phyloP scores from a whole-genome alignment of 2,888 invertebrate genomes.

The Ecdyonurus torrentis region DNA sequence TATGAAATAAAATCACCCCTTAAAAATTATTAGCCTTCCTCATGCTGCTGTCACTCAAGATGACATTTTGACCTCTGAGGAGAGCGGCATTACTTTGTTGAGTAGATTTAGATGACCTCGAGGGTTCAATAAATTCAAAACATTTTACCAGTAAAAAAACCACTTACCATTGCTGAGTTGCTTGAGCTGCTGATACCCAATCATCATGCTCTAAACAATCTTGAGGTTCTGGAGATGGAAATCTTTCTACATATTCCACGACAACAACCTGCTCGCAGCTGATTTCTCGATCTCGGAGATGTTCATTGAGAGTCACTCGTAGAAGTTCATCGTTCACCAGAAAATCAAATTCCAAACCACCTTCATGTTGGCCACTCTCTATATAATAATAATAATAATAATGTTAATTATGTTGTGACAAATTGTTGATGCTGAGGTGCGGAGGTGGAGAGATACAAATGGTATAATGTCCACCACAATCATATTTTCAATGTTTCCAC shows the following conservation, averaged over 20 bases:
- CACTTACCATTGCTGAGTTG: slow-evolving; percentile 48
- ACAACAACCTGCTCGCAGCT: slow-evolving; percentile 73
- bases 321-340: slow-evolving; percentile 70
- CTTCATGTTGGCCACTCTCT: slow-evolving; percentile 14
- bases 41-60: too few relatives aligned
- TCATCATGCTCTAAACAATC: slow-evolving; percentile 90
- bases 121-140: too few relatives aligned
- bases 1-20: too few relatives aligned
- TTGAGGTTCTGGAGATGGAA: slow-evolving; percentile 81
- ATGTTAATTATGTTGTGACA: background rate
- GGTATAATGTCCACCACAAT: too few relatives aligned
- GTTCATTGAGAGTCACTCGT: slow-evolving; percentile 49
- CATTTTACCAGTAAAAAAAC: too few relatives aligned
- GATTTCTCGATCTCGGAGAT: slow-evolving; percentile 54
- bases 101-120: too few relatives aligned
- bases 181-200: slow-evolving; percentile 85
- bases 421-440: background rate
- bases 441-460: too few relatives aligned
- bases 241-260: slow-evolving; percentile 80
- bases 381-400: slow-evolving; percentile 4
- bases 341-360: slow-evolving; percentile 67
- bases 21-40: too few relatives aligned
- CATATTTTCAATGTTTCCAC: too few relatives aligned
- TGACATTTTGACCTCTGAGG: too few relatives aligned
- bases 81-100: too few relatives aligned